These are phyloP conservation scores for Eospalax fontanierii DNA, from an alignment of 2,797 vertebrate genomes.

Conservation along the genomic window DNA sequence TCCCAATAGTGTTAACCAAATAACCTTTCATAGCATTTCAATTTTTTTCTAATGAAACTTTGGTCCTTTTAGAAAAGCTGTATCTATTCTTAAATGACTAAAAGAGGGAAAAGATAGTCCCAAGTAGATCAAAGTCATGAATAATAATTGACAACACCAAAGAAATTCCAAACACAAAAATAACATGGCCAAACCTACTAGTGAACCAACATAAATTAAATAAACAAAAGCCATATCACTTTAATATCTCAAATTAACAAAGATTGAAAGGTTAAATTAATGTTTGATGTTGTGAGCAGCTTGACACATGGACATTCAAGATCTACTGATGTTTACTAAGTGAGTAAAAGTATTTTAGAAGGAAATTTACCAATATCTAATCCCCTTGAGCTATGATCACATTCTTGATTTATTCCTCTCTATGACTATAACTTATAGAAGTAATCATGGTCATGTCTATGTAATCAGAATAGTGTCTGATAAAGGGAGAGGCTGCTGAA, in stretches of 20 bases:
- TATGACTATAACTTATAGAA: not conserved
- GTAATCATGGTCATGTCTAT: not conserved
- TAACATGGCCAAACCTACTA: not conserved
- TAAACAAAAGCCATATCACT: not conserved
- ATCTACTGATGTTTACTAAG: not conserved
- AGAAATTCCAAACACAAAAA: not conserved
- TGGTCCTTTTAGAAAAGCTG: not conserved
- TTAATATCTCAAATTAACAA: conserved; percentile 15
- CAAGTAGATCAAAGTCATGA: not conserved
- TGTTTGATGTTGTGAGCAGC: not conserved
- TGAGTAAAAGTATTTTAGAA: not conserved
- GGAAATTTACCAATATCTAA: not conserved
- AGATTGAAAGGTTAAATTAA: not conserved
- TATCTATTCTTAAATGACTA: not conserved
- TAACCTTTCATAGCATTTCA: too few species aligned
- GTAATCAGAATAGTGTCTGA: not conserved
- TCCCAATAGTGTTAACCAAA: too few species aligned
- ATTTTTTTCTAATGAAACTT: not conserved
- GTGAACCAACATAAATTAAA: not conserved
- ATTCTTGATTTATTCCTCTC: not conserved
- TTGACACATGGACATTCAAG: not conserved
- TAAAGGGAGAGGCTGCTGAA: not conserved
- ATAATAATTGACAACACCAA: not conserved
- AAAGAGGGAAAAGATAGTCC: not conserved
- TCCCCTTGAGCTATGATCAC: not conserved